These are phyloP conservation scores for Gadopsis marmoratus DNA, from an alignment of 2,797 vertebrate species.

Conservation along the genomic window DNA sequence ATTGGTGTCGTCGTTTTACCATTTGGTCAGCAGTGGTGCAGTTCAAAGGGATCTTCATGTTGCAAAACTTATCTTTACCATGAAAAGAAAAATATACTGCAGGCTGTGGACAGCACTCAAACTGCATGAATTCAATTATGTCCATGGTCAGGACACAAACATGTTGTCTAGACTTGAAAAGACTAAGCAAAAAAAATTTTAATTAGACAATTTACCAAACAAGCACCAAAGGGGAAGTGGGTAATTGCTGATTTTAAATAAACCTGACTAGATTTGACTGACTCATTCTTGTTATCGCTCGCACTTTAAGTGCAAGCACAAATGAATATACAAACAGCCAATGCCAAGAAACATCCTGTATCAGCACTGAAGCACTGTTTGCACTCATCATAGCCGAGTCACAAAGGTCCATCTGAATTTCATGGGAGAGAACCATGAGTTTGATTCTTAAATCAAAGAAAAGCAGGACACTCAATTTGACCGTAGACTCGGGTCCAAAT, in stretches of 20 bases:
- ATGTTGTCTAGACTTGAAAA: conserved; percentile 48
- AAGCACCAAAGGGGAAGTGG: conserved; percentile 35
- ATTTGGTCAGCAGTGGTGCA: neutral
- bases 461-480: neutral
- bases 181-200: conserved; percentile 40
- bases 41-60: conserved; percentile 17
- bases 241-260: conserved; percentile 63
- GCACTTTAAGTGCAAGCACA: conserved; percentile 24
- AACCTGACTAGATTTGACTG: conserved; percentile 45
- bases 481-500: neutral
- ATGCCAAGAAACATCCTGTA: conserved; percentile 29
- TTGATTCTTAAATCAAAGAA: neutral
- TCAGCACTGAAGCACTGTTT: conserved; percentile 39
- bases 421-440: conserved; percentile 46
- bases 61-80: conserved; percentile 32
- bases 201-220: conserved; percentile 38
- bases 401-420: conserved; percentile 13
- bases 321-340: conserved; percentile 17
- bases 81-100: conserved; percentile 27
- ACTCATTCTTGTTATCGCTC: conserved; percentile 59
- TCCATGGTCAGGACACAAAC: conserved; percentile 45
- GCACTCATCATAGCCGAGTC: conserved; percentile 68
- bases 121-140: conserved; percentile 23
- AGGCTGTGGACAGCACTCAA: conserved; percentile 1
- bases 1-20: conserved; percentile 1